These are phyloP conservation scores for Hydrozoanthus gracilis DNA, from an alignment of 92 coral and sea anemone genomes.

Conservation along the genomic window DNA sequence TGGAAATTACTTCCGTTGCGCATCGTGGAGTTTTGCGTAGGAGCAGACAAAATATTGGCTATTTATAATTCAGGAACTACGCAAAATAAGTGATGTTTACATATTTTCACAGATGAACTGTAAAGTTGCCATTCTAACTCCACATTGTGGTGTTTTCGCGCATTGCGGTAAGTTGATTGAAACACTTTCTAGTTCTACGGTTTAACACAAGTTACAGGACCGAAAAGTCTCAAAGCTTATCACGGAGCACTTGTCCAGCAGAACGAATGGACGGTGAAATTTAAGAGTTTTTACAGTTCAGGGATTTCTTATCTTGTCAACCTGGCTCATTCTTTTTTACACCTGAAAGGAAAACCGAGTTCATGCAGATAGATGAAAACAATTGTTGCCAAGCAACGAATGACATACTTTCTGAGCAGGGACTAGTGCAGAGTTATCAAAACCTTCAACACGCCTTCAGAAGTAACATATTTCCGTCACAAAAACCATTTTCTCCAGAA, in stretches of 20 bases:
- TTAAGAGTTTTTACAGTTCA: not conserved
- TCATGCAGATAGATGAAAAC: slow-evolving; percentile 44
- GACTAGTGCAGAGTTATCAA: slow-evolving; percentile 19
- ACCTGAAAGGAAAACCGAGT: not conserved
- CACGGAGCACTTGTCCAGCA: not conserved
- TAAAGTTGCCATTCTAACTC: not conserved
- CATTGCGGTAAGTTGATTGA: not conserved
- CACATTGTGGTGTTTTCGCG: not conserved
- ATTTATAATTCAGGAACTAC: slow-evolving; percentile 13
- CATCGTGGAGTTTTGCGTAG: slow-evolving; percentile 9
- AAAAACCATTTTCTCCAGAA: not conserved
- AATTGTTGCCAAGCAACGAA: slow-evolving; percentile 35
- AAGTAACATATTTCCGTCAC: not conserved
- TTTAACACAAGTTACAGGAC: not conserved
- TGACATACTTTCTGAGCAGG: slow-evolving; percentile 22
- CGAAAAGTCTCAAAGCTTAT: not conserved
- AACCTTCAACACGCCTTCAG: not conserved
- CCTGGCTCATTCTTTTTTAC: not conserved
- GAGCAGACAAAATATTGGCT: slow-evolving; percentile 24
- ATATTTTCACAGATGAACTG: slow-evolving; percentile 10
- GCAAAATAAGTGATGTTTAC: slow-evolving; percentile 29
- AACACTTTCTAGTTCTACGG: not conserved
- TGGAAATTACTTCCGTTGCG: not conserved
- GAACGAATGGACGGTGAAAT: not conserved
- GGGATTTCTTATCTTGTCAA: not conserved